Evolutionary conservation across 2,888 invertebrate genomes (phyloP), one percentile per base, ranked within the genome.

Genomic region (Matsumyia berberina): DNA sequence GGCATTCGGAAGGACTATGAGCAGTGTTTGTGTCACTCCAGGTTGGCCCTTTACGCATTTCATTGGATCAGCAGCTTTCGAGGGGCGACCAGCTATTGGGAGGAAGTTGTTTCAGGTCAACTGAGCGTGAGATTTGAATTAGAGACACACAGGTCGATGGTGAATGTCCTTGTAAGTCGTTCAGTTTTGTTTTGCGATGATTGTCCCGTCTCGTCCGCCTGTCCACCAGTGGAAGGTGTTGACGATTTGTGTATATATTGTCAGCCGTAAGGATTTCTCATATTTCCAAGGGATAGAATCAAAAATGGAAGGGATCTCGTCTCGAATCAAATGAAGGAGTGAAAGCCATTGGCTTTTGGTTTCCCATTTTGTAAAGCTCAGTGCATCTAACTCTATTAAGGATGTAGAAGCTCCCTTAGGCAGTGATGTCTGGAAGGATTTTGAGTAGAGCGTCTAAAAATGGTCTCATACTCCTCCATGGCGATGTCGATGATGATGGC

Each of bases 111-210:
- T 80, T 85, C 80, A 57, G 64, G 74, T 74, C 85, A 80, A 85
- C 85, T 80, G 74, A 85, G 85, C 85, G 53, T 85, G 85, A 85
- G 80, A 80, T 85, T 85, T 80, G 74, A 85, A 80, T 85, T 85
- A 85, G 74, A 42, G 49, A 69, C 49, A 55, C 66, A 55, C 66
- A 62, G 62, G 60, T 62, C 39, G 62, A 72, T 62, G 19, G 51
- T 37, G n/a, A 62, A 37, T 51, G 17, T 31, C 51, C 46, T 53
- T 73, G 78, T 73, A 72, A 82, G 60, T 66, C 24, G 64, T 57
- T 24, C 31, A 19, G 42, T 69, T 81, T 55, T 67, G 60, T 53
- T 64, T n/a, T 64, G 33, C 51, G 31, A 29, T 37, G 11, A 11
- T n/a, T 9, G 8, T n/a, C 11, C n/a, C 37, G 37, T 37, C 4